Base-by-base conservation (phyloP, 2,113 vertebrate genomes). In the Osmerus eperlanus region DNA sequence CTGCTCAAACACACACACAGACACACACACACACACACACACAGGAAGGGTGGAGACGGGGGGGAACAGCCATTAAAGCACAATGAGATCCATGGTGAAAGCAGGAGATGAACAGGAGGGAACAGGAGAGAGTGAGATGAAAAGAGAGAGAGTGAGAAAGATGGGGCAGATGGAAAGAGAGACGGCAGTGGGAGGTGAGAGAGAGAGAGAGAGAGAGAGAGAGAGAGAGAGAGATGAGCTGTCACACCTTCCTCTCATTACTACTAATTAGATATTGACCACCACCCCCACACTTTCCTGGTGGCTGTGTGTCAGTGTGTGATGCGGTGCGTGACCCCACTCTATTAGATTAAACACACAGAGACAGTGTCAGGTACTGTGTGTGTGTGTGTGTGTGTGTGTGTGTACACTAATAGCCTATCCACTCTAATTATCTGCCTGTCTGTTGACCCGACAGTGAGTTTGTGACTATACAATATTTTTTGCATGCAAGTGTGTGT, bases 261-360 rank as follows among this genome's bases (percentile, higher is more conserved):
- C 82, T 70, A 83, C 83, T 89, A 90, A 92, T 91, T 88, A 88
- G 86, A 87, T 91, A 88, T 83, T 87, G 89, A 91, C 87, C 87
- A 76, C 60, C 80, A 76, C 73, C 36, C 36, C 36, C 32, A 1
- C 32, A 1, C 32, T 85, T 75, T 78, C 72, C 62, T 76, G 74
- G 80, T 83, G 70, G 60, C 68, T 83, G 59, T 80, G 65, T 82
- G 59, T 80, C 76, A 70, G 70, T 78, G 65, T 85, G 76, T 82
- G 81, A 82, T 72, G 74, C 8, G 0, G 23, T 23, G 61, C 81
- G 61, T 83, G 84, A 86, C 70, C 81, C 78, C 83, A 84, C 83
- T 81, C 73, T 67, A 69, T 82, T 32, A 84, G 70, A 87, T 82
- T 83, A 68, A 69, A 76, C 79, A 85, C 73, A 67, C 61, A 71